phyloP scores from a whole-genome alignment of 2,113 vertebrate genomes.

The Hippocampus comes region DNA sequence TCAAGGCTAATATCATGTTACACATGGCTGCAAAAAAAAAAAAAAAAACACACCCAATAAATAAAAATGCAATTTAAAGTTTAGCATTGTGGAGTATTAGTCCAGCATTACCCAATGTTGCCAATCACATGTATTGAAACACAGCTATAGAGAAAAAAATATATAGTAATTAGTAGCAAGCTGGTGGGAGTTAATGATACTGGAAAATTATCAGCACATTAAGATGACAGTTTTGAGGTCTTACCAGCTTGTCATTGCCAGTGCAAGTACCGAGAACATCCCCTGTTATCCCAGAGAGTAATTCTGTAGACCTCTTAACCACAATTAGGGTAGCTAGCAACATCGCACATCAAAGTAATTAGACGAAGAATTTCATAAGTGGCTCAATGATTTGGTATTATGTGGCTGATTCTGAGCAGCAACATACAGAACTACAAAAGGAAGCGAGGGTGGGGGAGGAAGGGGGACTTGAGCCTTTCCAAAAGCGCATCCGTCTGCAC shows the following conservation, averaged over 20 bases:
- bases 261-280: constrained; percentile 18
- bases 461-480: constrained; percentile 41
- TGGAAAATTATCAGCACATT: constrained; percentile 7
- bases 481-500: constrained; percentile 51
- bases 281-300: constrained; percentile 42
- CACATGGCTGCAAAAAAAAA: constrained; percentile 24
- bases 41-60: constrained; percentile 23
- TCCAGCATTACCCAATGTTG: constrained; percentile 23
- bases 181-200: constrained; percentile 27
- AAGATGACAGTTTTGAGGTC: constrained; percentile 15
- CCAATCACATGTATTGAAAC: constrained; percentile 8
- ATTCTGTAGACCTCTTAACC: constrained; percentile 51
- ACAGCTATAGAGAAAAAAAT: constrained; percentile 14
- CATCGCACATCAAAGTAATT: constrained; percentile 75
- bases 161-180: constrained; percentile 20
- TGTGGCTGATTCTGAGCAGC: constrained; percentile 50
- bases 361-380: constrained; percentile 70
- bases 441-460: constrained; percentile 15
- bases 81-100: constrained; percentile 12
- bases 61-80: not conserved
- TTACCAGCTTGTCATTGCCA: constrained; percentile 30
- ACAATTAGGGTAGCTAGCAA: constrained; percentile 52
- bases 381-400: constrained; percentile 64
- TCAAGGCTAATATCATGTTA: not conserved
- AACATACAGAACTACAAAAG: constrained; percentile 51